Evolutionary conservation across 2,113 vertebrate species (phyloP), one percentile per base, ranked within the genome.

Genomic region (Clupea harengus): DNA sequence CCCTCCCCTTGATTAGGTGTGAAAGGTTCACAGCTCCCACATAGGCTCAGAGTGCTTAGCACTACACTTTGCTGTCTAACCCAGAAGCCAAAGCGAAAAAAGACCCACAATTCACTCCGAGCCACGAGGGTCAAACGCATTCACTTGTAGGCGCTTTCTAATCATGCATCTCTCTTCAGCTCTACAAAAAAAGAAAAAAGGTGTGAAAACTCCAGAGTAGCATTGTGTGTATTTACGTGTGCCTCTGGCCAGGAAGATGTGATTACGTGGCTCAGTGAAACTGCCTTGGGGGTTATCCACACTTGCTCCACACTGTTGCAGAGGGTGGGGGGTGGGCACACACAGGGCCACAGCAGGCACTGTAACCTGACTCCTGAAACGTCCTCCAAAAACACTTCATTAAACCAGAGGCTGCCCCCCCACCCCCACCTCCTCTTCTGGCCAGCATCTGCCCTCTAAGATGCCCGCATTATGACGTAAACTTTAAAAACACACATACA

Each of bases 371-470:
- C 86, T 90, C 92, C 88, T 83, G 91, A 89, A 90, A 90, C 84
- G 49, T 72, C 90, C 83, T 93, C 94, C 92, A 94, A 90, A 90
- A 90, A 92, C 94, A 94, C 94, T 94, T 95, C 93, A 89, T 94
- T 94, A 95, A 89, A 92, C 88, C 85, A 82, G 81, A 85, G 85
- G 85, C 88, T 87, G 86, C 91, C 90, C 89, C n/a, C n/a, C 11
- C 60, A 67, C 6, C n/a, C 28, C 80, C 80, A 8, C 39, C n/a
- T 13, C 18, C n/a, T 6, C n/a, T 90, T 60, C 54, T 91, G 88
- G 89, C 91, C 92, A 89, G 88, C 87, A 87, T 89, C 89, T 87
- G 88, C 89, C 89, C 88, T 87, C 85, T 18, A 13, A 91, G 89
- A 91, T 90, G 90, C 87, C 90, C 92, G 22, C 86, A 83, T 86